Conservation (phyloP, 2,113 vertebrate species). For the Brachypodius melanocephalos region DNA sequence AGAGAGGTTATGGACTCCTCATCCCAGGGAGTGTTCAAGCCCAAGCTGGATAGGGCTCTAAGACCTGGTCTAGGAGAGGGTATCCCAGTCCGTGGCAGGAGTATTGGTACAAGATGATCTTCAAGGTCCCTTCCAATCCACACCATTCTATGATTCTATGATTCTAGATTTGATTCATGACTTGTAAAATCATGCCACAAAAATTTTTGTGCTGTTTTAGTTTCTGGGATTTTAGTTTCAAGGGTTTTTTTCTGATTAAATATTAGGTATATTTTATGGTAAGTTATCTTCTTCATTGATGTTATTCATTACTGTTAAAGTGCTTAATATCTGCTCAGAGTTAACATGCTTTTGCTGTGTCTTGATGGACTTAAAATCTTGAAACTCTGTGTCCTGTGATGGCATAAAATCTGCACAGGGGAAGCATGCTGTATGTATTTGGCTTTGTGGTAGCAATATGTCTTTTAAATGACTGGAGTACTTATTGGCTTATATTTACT, state of each 20-base stretch:
- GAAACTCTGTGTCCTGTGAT: background rate
- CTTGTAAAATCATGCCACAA: background rate
- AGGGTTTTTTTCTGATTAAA: background rate
- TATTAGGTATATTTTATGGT: background rate
- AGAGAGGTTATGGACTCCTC: background rate
- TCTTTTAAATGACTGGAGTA: background rate
- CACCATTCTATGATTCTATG: background rate
- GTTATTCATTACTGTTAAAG: background rate
- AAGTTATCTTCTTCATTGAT: background rate
- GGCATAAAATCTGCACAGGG: background rate
- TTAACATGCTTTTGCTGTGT: background rate
- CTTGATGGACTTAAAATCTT: background rate
- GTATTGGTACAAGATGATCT: background rate
- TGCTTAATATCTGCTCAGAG: background rate
- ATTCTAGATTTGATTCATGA: background rate
- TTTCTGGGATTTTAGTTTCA: background rate
- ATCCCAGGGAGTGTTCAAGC: background rate
- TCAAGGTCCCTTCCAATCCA: background rate
- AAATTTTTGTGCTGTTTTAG: background rate
- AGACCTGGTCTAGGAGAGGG: background rate
- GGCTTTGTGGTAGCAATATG: background rate
- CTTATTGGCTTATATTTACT: background rate
- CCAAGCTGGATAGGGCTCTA: background rate
- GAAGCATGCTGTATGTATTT: background rate
- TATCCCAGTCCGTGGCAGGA: background rate